These are phyloP conservation scores for Nemotelus nigrinus DNA, from an alignment of 2,888 invertebrate species.

Conservation along the genomic window DNA sequence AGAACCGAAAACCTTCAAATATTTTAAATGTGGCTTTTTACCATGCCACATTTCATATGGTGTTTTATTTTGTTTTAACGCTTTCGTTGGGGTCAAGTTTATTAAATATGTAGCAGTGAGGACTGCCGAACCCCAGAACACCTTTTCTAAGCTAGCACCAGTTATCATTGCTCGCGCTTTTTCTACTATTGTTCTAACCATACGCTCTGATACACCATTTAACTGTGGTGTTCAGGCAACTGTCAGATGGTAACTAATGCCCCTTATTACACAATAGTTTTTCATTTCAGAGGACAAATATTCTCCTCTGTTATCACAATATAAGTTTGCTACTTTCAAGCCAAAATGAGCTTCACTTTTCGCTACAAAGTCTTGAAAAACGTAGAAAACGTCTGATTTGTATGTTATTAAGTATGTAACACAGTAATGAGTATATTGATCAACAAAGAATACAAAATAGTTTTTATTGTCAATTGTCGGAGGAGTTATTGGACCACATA, in stretches of 20 bases:
- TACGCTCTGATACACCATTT: no score
- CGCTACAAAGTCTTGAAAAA: conserved; percentile 52
- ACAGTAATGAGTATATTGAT: no score
- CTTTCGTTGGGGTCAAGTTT: conserved; percentile 58
- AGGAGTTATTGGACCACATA: no score
- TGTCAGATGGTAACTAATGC: no score
- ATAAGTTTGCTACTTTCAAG: conserved; percentile 54
- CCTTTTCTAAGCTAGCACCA: no score
- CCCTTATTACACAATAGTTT: no score
- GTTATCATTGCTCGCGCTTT: no score
- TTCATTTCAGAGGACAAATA: no score
- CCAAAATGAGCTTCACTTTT: conserved; percentile 53
- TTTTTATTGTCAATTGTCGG: no score
- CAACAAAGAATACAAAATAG: no score
- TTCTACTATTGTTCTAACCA: no score
- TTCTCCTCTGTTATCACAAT: conserved; percentile 56
- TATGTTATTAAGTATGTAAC: conserved; percentile 50
- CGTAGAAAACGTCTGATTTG: conserved; percentile 54
- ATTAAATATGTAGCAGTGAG: conserved; percentile 59
- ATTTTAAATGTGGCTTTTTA: conserved; percentile 56
- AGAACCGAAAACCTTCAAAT: conserved; percentile 58
- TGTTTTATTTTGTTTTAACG: conserved; percentile 57
- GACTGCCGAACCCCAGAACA: conserved; percentile 61
- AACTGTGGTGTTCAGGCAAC: no score
- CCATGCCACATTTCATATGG: conserved; percentile 61